Base-by-base conservation (phyloP, 2,888 invertebrate genomes). In the Brenthis ino region DNA sequence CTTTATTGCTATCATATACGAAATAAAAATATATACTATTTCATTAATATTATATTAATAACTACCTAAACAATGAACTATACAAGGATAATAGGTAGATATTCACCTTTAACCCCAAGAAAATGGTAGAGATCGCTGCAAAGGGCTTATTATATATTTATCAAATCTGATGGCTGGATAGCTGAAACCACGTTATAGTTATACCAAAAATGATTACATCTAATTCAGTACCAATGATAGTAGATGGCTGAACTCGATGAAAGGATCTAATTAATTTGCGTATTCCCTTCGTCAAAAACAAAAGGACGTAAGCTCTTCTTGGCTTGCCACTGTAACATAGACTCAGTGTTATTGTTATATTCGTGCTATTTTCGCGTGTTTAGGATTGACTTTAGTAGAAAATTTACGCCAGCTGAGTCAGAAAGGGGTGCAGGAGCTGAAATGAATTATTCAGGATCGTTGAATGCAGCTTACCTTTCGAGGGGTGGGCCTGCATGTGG, bases 361-460 rank as follows among this genome's bases (percentile, higher is more conserved):
- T 70, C 6, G 65, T 53, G 6, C 28, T 53, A 64, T 53, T 65
- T 68, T 72, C 16, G 48, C 37, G 28, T 66, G 33, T 20, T 53
- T 14, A 4, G 16, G 48, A 20, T 37, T 47, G 58, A 70, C 58
- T 64, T 63, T 64, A 48, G 56, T 57, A 57, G 64, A 65, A 70
- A 70, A 57, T 70, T 69, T 65, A 63, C 65, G 58, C 47, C 63
- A 64, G 65, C 63, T 68, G 64, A 72, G 66, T 72, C 65, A 64
- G 69, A 57, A 72, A 72, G 65, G 70, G 66, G 66, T 64, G 82
- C 80, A 71, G 80, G 78, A 82, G 77, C 79, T 81, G 74, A 78
- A 75, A 86, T 88, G 87, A 87, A 89, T 89, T 84, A 89, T 89
- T 87, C 86, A 88, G 80, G 80, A 80, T 79, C 80, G 83, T 80